Evolutionary conservation across 2,113 vertebrate species (phyloP).

Genomic region (Spilogale gracilis): DNA sequence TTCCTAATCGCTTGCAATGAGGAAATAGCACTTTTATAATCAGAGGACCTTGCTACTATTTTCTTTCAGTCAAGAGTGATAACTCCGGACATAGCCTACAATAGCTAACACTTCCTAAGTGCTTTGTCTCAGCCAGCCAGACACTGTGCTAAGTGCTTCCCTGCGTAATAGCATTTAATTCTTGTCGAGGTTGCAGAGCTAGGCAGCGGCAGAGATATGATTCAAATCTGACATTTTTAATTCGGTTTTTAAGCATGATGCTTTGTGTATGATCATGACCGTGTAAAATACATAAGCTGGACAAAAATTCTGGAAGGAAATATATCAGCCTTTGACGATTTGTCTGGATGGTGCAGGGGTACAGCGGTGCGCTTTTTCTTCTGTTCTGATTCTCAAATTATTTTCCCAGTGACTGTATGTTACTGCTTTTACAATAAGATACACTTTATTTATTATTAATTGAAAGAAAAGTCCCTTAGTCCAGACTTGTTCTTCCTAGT

Average conservation of each 20-base stretch:
- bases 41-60: slow-evolving; percentile 42
- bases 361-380: not conserved
- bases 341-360: not conserved
- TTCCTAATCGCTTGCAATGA: slow-evolving; percentile 37
- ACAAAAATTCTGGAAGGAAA: not conserved
- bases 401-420: not conserved
- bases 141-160: not conserved
- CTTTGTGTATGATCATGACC: not conserved
- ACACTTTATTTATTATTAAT: not conserved
- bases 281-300: slow-evolving; percentile 40
- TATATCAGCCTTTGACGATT: slow-evolving; percentile 24
- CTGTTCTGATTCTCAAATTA: not conserved
- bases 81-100: not conserved
- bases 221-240: slow-evolving; percentile 30
- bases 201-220: not conserved
- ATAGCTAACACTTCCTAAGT: not conserved
- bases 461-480: slow-evolving; percentile 28
- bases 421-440: slow-evolving; percentile 43
- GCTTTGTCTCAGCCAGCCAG: not conserved
- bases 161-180: not conserved
- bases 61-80: not conserved
- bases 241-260: slow-evolving; percentile 5
- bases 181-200: not conserved
- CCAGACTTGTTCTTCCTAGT: slow-evolving; percentile 23
- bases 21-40: slow-evolving; percentile 42